These are phyloP conservation scores for Aplodontia rufa DNA, from an alignment of 2,113 vertebrate species.

Conservation along the genomic window DNA sequence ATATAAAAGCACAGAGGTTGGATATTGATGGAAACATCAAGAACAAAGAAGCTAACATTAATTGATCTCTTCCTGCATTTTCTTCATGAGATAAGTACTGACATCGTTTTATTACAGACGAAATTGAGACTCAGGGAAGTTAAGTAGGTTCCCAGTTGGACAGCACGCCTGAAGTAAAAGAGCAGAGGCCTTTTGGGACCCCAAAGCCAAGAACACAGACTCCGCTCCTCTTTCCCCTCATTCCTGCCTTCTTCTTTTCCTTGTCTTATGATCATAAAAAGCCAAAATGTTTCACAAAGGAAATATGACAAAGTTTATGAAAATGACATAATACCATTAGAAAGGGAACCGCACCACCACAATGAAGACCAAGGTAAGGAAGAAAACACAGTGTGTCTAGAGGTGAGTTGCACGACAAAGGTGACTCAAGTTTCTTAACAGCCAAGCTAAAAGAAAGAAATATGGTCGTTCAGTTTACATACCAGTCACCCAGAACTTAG, in stretches of 20 bases:
- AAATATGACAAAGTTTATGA: background rate
- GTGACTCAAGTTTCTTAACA: background rate
- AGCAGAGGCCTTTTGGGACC: background rate
- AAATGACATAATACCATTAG: background rate
- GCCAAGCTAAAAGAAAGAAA: background rate
- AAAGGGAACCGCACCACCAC: background rate
- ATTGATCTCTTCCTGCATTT: background rate
- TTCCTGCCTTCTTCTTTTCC: background rate
- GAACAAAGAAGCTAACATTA: background rate
- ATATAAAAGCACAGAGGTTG: background rate
- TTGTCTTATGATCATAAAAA: background rate
- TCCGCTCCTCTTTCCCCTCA: background rate
- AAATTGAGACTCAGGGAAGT: background rate
- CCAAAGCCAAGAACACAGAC: background rate
- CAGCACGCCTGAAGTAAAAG: background rate
- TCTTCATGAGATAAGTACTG: background rate
- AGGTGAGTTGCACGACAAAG: background rate
- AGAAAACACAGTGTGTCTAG: background rate
- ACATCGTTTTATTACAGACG: background rate
- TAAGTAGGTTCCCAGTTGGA: background rate
- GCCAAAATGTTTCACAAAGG: conserved; percentile 16
- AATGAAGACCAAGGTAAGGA: background rate
- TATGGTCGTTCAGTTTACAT: background rate
- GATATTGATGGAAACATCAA: background rate
- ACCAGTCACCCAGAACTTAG: background rate